Conservation (phyloP, 2,113 vertebrate species). For the Macquaria ambigua region DNA sequence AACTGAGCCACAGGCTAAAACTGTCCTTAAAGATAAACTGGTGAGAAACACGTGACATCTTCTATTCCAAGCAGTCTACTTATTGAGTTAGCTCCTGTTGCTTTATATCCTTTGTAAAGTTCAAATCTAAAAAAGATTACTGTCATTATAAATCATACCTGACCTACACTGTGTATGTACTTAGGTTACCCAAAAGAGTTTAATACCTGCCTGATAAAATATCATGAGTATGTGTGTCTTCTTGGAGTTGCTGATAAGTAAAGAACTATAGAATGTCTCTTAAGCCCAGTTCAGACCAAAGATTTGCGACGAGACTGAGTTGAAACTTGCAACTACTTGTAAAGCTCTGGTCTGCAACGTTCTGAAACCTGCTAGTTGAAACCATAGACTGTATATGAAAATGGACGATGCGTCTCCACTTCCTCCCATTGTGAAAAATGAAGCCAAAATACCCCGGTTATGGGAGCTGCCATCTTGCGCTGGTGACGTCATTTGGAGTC, state of each 20-base stretch:
- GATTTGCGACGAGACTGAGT: no score
- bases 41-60: conserved; percentile 12
- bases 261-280: conserved; percentile 5
- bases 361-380: no score
- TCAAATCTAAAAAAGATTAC: not conserved
- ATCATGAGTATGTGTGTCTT: conserved; percentile 2
- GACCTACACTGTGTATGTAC: not conserved
- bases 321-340: no score
- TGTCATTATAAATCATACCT: not conserved
- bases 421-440: no score
- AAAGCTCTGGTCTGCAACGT: no score
- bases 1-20: conserved; percentile 11
- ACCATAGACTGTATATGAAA: no score
- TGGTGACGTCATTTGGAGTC: no score
- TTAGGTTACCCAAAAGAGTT: not conserved
- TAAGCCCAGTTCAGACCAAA: not conserved
- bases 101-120: not conserved
- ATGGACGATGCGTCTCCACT: no score
- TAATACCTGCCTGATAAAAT: conserved; percentile 10
- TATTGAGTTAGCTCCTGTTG: conserved; percentile 5
- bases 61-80: not conserved
- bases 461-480: no score
- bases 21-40: not conserved
- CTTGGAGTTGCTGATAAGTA: conserved; percentile 1
- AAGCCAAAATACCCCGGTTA: no score